These are phyloP conservation scores for Nerophis ophidion DNA, from an alignment of 2,113 vertebrate species.

Conservation along the genomic window DNA sequence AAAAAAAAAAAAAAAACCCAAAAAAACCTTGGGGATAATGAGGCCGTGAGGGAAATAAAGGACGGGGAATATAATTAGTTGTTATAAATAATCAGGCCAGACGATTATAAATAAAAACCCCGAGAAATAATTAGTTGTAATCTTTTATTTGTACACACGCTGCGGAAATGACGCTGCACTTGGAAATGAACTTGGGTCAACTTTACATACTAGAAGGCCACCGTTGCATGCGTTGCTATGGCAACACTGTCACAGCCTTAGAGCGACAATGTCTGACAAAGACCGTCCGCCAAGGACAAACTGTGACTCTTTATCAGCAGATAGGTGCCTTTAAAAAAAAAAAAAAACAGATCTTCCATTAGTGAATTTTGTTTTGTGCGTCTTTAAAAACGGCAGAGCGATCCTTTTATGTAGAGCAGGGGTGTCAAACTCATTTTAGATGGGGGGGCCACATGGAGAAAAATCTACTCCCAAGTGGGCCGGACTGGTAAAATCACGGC, in stretches of 20 bases:
- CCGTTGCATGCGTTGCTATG: not conserved
- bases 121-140: conserved; percentile 18
- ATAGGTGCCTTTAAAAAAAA: no score
- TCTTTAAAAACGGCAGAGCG: no score
- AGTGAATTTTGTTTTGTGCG: no score
- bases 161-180: conserved; percentile 16
- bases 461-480: no score
- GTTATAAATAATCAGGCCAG: conserved; percentile 14
- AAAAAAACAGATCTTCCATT: no score
- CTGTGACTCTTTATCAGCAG: no score
- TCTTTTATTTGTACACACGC: conserved; percentile 25
- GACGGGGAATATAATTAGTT: conserved; percentile 13
- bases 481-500: no score
- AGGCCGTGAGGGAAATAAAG: conserved; percentile 17
- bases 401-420: no score
- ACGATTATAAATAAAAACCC: conserved; percentile 28
- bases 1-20: not conserved
- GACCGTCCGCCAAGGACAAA: no score
- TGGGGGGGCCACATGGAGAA: no score
- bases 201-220: not conserved
- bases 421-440: no score
- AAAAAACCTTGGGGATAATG: conserved; percentile 6
- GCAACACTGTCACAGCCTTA: not conserved
- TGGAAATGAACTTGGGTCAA: not conserved
- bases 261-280: no score